Evolutionary conservation across 2,888 invertebrate species (phyloP), one percentile per base, ranked within the genome.

Genomic region (Lepetodrilus schrolli): DNA sequence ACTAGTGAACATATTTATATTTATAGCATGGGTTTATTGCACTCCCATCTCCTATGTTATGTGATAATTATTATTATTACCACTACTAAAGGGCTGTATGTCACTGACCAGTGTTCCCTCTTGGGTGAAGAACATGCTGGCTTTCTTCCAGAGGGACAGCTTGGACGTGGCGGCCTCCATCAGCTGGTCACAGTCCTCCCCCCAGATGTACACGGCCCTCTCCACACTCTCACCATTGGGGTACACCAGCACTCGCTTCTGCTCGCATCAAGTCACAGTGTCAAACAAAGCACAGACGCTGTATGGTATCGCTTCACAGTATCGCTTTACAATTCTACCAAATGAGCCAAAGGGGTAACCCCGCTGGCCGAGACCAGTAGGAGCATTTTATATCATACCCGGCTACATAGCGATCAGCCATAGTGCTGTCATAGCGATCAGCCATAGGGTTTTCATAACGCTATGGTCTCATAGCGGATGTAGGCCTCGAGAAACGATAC

Each of bases 161-260:
- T 89, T 87, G 26, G 76, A 74, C 26, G 86, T 85, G 34, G 88
- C 85, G 76, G 84, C 85, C 49, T 89, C 86, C 43, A 90, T 78
- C 1, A 90, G 76, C 76, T 90, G 85, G 1, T 84, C 79, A 13
- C 90, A 38, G 5, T 79, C 84, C 34, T 86, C 87, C 4, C 90
- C 91, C 88, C 89, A 90, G 20, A 90, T 86, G 73, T 88, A 88
- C 5, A 84, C 78, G 3, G 89, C 86, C 21, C 85, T 79, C 66
- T 87, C 88, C 37, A 87, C 50, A 49, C 83, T 83, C 71, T 90
- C 90, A 10, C 90, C 90, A 80, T 90, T 90, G 0, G 87, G 87
- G 75, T 85, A 90, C 0, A 86, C 86, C 75, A 86, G 66, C 4
- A 90, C 82, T 21, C 90, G 87, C 83, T 89, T 90, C 90, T 90